Evolutionary conservation across 2,888 invertebrate species (phyloP).

Genomic region (Drosophila birchii): DNA sequence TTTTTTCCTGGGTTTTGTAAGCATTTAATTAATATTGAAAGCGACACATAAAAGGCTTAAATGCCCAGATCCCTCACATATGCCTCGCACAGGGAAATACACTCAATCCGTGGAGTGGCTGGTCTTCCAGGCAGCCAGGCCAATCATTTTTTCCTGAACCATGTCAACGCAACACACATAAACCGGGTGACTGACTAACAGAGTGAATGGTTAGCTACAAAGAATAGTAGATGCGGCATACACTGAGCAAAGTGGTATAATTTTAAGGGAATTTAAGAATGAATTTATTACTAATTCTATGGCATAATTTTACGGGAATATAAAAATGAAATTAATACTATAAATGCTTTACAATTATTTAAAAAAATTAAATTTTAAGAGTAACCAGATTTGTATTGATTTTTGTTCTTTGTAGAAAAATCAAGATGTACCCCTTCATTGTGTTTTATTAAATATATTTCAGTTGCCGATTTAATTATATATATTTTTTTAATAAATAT

Average conservation of each 20-base stretch:
- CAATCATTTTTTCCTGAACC: conserved; percentile 54
- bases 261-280: not conserved
- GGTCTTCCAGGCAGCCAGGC: conserved; percentile 34
- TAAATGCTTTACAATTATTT: no score
- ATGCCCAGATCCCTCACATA: conserved; percentile 49
- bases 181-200: conserved; percentile 22
- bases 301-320: no score
- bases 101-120: conserved; percentile 34
- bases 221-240: conserved; percentile 4
- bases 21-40: conserved; percentile 64
- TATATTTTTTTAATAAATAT: no score
- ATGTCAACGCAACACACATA: conserved; percentile 42
- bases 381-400: no score
- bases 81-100: conserved; percentile 13
- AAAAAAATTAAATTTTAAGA: no score
- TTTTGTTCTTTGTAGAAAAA: no score
- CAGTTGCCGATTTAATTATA: no score
- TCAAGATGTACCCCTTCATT: no score
- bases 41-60: conserved; percentile 55
- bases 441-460: no score
- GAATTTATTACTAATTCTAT: no score
- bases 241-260: not conserved
- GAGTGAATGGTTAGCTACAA: conserved; percentile 36
- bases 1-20: conserved; percentile 41
- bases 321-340: no score